A percentile compares a stretch with the other conserved stretches of the same genome.
Evolutionary conservation across 2,888 invertebrate genomes (phyloP).

Genomic region (Leptothorax acervorum): DNA sequence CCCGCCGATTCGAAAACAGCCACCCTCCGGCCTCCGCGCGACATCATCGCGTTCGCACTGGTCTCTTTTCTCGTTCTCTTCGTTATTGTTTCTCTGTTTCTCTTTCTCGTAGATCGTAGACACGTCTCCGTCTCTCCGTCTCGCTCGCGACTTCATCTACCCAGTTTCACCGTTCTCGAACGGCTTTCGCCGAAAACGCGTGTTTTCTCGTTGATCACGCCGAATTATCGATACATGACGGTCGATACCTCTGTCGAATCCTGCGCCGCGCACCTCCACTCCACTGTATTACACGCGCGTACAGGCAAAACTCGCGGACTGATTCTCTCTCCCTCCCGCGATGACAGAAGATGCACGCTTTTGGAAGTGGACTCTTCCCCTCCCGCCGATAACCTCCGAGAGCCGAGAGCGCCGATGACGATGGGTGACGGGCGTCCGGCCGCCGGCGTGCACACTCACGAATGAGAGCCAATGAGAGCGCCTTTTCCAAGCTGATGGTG

Average conservation of each 20-base stretch:
- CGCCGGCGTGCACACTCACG: constrained; percentile 53
- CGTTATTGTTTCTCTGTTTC: constrained; percentile 8
- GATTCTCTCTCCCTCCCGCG: constrained; percentile 63
- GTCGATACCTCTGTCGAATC: constrained; percentile 4
- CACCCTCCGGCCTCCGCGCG: constrained; percentile 62
- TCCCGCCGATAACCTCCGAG: constrained; percentile 69
- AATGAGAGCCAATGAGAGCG: background rate
- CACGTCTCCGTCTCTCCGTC: constrained; percentile 22
- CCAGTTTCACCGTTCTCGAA: background rate
- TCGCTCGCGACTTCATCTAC: constrained; percentile 2
- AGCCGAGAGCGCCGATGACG: constrained; percentile 63
- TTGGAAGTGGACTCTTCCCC: constrained; percentile 78
- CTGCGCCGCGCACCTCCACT: background rate
- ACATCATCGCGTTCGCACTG: constrained; percentile 16
- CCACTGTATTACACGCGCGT: constrained; percentile 3
- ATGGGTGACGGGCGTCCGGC: background rate
- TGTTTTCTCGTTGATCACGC: constrained; percentile 52
- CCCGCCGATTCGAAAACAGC: constrained; percentile 72
- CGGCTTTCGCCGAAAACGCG: constrained; percentile 45
- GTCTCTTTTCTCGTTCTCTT: background rate
- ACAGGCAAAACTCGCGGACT: constrained; percentile 53
- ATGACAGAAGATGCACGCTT: constrained; percentile 79
- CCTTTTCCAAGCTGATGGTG: too few relatives aligned
- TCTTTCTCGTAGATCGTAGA: background rate
- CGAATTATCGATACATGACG: background rate